Evolutionary conservation across 2,797 vertebrate species (phyloP), one percentile per base, ranked within the genome.

Genomic region (Lophotriccus pileatus): DNA sequence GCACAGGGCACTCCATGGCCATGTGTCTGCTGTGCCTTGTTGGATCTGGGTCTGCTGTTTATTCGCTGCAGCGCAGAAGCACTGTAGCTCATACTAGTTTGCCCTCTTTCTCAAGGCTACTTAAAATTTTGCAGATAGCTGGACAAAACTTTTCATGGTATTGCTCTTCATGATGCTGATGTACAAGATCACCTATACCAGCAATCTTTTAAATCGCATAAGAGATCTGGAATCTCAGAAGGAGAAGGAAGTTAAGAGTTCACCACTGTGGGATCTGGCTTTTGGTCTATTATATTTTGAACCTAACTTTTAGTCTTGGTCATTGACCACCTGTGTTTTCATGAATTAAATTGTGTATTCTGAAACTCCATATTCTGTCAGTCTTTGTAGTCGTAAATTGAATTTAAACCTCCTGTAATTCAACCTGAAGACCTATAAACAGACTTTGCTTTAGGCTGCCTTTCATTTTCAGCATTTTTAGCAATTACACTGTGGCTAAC

Each of bases 381-480:
- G 49, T 56, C 14, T 87, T 6, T 19, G 22, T 47, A 77, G 30
- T 23, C 19, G 36, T 59, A 66, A 58, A 68, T 83, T 36, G 15
- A 80, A 58, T 60, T 83, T 46, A 80, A 87, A 80, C 10, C 32
- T 79, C 18, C 20, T 70, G 16, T 68, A 87, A 85, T 85, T 86
- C 66, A 53, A 69, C 27, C 19, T 88, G 78, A 69, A 89, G 36
- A 55, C 25, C 37, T 90, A 66, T 46, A 90, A 88, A 75, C 63
- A 63, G 5, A 34, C 73, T 92, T 93, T 84, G 22, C 66, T 82
- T 82, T 56, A 73, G 84, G 11, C 39, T 83, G 27, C 21, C 53
- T 91, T 80, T 91, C 52, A 15, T 69, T 93, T 94, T 69, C 58
- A 75, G 79, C 52, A 15, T 69, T 93, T 94, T 69, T 55, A 75